Conservation (phyloP, 2,113 vertebrate genomes). For the Puntigrus tetrazona region DNA sequence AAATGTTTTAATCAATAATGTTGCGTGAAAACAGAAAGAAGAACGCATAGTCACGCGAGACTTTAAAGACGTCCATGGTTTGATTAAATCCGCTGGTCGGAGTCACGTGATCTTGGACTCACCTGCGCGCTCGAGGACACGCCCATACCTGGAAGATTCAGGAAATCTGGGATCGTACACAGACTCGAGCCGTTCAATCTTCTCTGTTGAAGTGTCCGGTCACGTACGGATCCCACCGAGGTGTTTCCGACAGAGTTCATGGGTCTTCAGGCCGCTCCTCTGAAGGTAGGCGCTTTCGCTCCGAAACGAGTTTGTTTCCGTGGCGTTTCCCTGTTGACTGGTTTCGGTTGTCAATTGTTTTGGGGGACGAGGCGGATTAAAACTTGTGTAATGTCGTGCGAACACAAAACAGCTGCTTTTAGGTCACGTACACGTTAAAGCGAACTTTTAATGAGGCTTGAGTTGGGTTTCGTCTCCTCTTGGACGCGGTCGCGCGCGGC, state of each 20-base stretch:
- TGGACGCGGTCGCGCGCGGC: neutral
- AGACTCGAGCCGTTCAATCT: neutral
- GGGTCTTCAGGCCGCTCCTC: neutral
- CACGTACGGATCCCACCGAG: neutral
- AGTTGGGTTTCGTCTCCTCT: neutral
- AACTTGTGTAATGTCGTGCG: neutral
- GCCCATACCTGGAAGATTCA: conserved; percentile 76
- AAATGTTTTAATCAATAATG: too few species aligned
- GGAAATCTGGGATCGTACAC: conserved; percentile 62
- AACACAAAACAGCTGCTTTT: neutral
- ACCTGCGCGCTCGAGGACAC: conserved; percentile 66
- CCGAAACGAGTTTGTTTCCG: neutral
- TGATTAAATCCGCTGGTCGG: neutral
- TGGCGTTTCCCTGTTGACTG: neutral
- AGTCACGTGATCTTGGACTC: conserved; percentile 42
- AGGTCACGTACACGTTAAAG: neutral
- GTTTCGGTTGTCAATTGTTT: conserved; percentile 44
- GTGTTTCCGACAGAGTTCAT: neutral
- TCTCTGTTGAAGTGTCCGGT: neutral
- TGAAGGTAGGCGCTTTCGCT: conserved; percentile 28
- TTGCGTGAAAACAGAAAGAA: too few species aligned
- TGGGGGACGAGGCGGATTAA: neutral
- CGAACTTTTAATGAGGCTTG: neutral
- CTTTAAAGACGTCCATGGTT: neutral
- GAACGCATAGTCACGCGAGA: neutral